Conservation (phyloP, 2,113 vertebrate genomes). For the Riparia riparia region DNA sequence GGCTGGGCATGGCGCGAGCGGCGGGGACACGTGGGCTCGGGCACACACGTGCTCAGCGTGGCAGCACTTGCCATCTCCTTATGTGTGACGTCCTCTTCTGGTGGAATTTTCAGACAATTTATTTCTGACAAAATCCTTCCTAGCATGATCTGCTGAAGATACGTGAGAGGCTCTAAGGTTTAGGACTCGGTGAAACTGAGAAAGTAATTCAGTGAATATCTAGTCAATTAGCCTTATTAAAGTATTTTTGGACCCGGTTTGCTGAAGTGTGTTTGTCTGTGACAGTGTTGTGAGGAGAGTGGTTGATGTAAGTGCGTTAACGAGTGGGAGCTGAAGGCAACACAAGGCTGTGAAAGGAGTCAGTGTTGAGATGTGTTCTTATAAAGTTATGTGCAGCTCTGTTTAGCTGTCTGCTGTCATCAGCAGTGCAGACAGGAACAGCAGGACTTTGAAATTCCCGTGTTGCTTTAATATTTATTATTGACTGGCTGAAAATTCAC, state of each 20-base stretch:
- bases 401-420: background rate
- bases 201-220: background rate
- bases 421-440: background rate
- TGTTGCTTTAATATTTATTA: background rate
- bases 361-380: background rate
- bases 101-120: background rate
- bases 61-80: background rate
- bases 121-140: background rate
- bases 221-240: background rate
- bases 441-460: background rate
- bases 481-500: background rate
- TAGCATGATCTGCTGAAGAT: background rate
- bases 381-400: slow-evolving; percentile 11
- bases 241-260: background rate
- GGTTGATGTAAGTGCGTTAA: background rate
- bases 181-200: background rate
- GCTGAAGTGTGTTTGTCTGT: background rate
- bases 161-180: background rate
- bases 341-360: background rate
- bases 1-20: fast-evolving
- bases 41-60: fast-evolving
- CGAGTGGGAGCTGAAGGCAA: background rate
- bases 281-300: background rate
- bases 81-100: background rate
- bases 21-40: fast-evolving